Evolutionary conservation across 1,140 invertebrate species (phyloP), one percentile per base, ranked within the genome.

Genomic region (Neomicropteryx cornuta): DNA sequence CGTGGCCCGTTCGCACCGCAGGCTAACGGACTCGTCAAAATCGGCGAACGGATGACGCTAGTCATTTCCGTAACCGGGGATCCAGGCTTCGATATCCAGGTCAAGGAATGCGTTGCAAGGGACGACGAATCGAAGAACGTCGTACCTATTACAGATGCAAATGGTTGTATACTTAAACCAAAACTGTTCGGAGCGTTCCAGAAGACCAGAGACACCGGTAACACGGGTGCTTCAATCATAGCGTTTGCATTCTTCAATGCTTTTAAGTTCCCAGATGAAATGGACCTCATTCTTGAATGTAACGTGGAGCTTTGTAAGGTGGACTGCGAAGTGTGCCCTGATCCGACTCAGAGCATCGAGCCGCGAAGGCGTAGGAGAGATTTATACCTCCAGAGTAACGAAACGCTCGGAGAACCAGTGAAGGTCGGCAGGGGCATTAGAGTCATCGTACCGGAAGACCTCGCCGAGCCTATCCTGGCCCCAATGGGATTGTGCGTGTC

Each of bases 241-340:
- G 81, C 84, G 1, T 90, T 78, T 46, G 81, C 86, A 0, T 83
- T 74, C 60, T 81, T 91, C 58, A 81, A 83, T 56, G 85, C 85
- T 0, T 89, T 91, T 58, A 89, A 89, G 60, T 91, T 91, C 61
- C 87, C 87, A 0, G 86, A 91, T 51, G 76, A 82, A 18, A 86
- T 88, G 78, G 85, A 91, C 48, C 63, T 91, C 8, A 79, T 79
- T 41, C 75, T 91, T 23, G 83, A 87, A 50, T 91, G 87, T 50
- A 85, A 87, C 40, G 77, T 90, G 0, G 83, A 89, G 49, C 60
- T 91, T 0, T 89, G 86, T 47, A 88, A 89, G 62, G 79, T 75
- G 10, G 75, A 82, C 43, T 88, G 85, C 47, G 76, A 83, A 32
- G 71, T 77, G 10, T 87, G 83, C 49, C 74, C 78, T 1, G 72